Evolutionary conservation across 2,797 vertebrate genomes (phyloP).

Genomic region (Gymnoscopelus braueri): DNA sequence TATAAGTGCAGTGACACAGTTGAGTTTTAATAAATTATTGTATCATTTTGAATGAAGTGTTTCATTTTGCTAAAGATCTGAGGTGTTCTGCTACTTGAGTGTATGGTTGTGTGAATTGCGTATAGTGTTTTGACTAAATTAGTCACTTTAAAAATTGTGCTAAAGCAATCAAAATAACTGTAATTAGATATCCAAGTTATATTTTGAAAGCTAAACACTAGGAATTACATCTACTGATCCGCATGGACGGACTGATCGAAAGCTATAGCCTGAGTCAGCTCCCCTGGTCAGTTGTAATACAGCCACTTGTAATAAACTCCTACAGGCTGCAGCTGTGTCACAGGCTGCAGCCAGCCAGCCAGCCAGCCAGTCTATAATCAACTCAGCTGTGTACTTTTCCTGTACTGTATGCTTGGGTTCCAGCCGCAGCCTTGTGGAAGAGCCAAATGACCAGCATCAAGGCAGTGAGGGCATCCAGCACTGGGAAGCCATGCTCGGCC

Average conservation of each 20-base stretch:
- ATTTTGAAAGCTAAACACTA: too few relatives aligned
- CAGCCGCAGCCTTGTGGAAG: constrained; percentile 45
- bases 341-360: constrained; percentile 3
- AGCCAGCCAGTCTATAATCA: constrained; percentile 69
- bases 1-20: too few relatives aligned
- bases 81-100: too few relatives aligned
- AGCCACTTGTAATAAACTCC: constrained; percentile 69
- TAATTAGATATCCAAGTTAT: too few relatives aligned
- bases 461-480: constrained; percentile 58
- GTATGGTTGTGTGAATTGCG: too few relatives aligned
- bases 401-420: constrained; percentile 55
- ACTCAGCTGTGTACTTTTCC: constrained; percentile 64
- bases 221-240: too few relatives aligned
- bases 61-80: too few relatives aligned
- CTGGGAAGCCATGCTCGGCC: constrained; percentile 54
- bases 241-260: constrained; percentile 14
- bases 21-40: too few relatives aligned
- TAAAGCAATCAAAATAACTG: too few relatives aligned
- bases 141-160: too few relatives aligned
- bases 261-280: constrained; percentile 40
- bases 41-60: background rate
- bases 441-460: constrained; percentile 58
- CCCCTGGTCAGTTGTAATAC: constrained; percentile 55
- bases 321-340: constrained; percentile 69
- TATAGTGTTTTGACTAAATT: too few relatives aligned